Percentiles rank a stretch among this genome's conserved stretches.
Conservation (phyloP, 2,797 vertebrate species). For the Lagocephalus sceleratus region DNA sequence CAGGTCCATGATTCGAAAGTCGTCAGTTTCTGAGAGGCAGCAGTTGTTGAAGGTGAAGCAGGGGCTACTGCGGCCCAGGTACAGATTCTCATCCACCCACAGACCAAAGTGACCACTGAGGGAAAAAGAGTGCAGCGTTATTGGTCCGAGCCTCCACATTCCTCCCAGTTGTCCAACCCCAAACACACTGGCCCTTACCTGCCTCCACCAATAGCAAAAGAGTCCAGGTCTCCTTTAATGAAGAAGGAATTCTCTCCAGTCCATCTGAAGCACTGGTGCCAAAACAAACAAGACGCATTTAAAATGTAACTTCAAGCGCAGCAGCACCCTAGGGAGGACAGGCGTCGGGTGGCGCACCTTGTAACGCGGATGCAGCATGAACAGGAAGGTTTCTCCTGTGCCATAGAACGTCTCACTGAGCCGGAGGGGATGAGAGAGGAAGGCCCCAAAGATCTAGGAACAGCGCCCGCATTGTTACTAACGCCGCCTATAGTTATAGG, state of each 20-base stretch:
- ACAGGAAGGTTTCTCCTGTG: conserved; percentile 83
- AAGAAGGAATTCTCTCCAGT: conserved; percentile 84
- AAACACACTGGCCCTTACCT: conserved; percentile 64
- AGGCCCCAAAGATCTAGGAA: conserved; percentile 77
- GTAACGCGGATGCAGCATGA: conserved; percentile 79
- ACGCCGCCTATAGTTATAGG: not conserved
- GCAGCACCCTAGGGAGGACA: not conserved
- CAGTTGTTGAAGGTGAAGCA: conserved; percentile 83
- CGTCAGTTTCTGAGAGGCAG: conserved; percentile 75
- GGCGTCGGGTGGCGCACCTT: conserved; percentile 59
- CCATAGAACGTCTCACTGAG: conserved; percentile 79
- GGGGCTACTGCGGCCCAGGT: conserved; percentile 77
- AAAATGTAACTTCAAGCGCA: not conserved
- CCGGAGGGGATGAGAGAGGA: conserved; percentile 78
- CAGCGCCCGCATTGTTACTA: not conserved
- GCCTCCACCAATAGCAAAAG: conserved; percentile 80
- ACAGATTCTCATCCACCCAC: conserved; percentile 81
- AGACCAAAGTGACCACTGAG: conserved; percentile 81
- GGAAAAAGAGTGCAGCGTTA: not conserved
- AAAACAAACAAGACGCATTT: not conserved
- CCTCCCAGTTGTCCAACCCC: too few relatives aligned
- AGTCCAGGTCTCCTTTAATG: conserved; percentile 83
- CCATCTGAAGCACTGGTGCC: conserved; percentile 77
- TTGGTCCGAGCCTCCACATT: too few relatives aligned
- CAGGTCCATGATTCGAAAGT: conserved; percentile 80